Evolutionary conservation across 35 echinoderm and acorn worm genomes (phyloP), one percentile per base, ranked within the genome.

Genomic region (Stichopus chloronotus): DNA sequence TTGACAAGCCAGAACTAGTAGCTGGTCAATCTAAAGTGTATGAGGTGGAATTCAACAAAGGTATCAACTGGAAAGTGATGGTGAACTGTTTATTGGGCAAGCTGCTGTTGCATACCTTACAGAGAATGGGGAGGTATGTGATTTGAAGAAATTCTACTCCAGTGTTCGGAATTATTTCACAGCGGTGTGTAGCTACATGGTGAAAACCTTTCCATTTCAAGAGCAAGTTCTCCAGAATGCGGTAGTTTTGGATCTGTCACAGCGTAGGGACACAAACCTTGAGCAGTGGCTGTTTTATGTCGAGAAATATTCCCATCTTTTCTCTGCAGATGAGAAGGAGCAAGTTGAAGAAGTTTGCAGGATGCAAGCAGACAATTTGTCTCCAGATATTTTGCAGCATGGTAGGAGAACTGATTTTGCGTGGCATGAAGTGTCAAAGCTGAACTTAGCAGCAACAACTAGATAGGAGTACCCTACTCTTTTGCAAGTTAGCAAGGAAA

Each of bases 271-370:
- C 8, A 68, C 63, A 68, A 68, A 68, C 8, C 63, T 68, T 68
- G 63, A 68, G 63, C 63, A 68, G 63, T 68, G 63, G 63, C 63
- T 68, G 72, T 76, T 76, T 76, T 76, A 76, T 76, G 72, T 76
- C 25, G 72, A 76, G 12, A 76, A 76, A 76, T 76, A 76, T 76
- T 24, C 72, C 72, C 72, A 76, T 76, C 72, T 76, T 76, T 24
- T 76, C 72, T 76, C 72, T 76, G 72, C 72, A 76, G 72, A 76
- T 63, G 78, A 81, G 25, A 25, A 25, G 25, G 78, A 81, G n/a
- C 20, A 81, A 22, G n/a, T 81, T 5, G 20, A 81, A 81, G 78
- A 25, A 25, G 78, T 81, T 81, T 22, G 20, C 78, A 22, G 7
- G 6, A 25, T 25, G 20, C 78, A 81, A 52, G 78, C 20, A 78